Conservation (phyloP, 2,888 invertebrate species). For the Polyploca ridens region DNA sequence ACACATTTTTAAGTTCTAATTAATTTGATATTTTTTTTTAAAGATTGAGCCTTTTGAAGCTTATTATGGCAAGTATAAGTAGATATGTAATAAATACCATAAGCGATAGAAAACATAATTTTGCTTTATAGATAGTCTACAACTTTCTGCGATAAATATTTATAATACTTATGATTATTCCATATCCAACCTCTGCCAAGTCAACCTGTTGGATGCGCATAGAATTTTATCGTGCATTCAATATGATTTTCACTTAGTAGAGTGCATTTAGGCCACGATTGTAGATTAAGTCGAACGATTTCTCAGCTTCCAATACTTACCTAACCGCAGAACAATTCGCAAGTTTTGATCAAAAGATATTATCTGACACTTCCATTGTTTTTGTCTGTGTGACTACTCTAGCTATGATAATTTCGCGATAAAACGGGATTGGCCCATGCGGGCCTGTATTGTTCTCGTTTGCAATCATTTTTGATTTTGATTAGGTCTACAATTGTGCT, state of each 20-base stretch:
- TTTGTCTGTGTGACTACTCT: constrained; percentile 36
- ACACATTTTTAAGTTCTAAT: constrained; percentile 46
- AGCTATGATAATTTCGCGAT: constrained; percentile 43
- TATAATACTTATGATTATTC: constrained; percentile 9
- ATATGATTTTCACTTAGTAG: constrained; percentile 6
- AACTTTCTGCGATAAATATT: constrained; percentile 12
- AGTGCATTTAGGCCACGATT: constrained; percentile 11
- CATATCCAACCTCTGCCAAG: constrained; percentile 1
- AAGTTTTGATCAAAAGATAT: constrained; percentile 28
- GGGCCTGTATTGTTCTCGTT: constrained; percentile 48
- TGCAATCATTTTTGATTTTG: constrained; percentile 49
- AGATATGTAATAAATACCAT: background rate
- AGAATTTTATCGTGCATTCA: constrained; percentile 7
- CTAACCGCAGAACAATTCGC: constrained; percentile 12
- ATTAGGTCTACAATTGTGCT: constrained; percentile 38
- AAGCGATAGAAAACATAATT: background rate
- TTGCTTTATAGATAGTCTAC: background rate
- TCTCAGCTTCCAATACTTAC: constrained; percentile 2
- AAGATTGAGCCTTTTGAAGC: constrained; percentile 32
- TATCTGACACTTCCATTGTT: constrained; percentile 57
- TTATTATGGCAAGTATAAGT: background rate
- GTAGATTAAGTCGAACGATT: constrained; percentile 8
- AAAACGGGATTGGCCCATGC: constrained; percentile 49
- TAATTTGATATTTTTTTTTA: constrained; percentile 37
- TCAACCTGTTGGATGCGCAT: background rate